Percentiles rank a stretch among this genome's conserved stretches.
Evolutionary conservation across 1,140 invertebrate genomes (phyloP).

Genomic region (Sipha flava): DNA sequence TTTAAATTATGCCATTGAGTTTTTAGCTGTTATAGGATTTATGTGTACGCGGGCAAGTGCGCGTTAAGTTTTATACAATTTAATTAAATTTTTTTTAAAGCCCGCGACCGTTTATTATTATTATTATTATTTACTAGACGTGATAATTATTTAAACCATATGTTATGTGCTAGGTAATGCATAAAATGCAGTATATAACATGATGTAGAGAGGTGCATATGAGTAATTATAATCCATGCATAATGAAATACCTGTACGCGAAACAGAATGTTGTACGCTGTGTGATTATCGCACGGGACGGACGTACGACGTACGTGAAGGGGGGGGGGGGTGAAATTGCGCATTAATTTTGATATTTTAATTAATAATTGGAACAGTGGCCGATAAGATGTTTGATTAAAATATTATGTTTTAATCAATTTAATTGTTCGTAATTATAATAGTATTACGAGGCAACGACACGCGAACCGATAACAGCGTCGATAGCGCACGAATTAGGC

Average conservation of each 20-base stretch:
- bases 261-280: neutral
- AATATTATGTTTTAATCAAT: constrained; percentile 33
- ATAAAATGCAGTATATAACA: too few species aligned
- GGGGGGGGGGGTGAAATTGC: neutral
- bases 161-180: too few species aligned
- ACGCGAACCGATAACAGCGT: constrained; percentile 24
- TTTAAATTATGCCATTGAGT: too few species aligned
- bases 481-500: constrained; percentile 25
- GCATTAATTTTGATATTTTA: constrained; percentile 25
- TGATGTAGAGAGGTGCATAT: too few species aligned
- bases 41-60: too few species aligned
- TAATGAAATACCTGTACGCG: neutral
- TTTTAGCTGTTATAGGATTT: too few species aligned
- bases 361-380: constrained; percentile 26
- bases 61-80: too few species aligned
- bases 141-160: too few species aligned
- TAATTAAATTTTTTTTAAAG: too few species aligned
- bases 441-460: constrained; percentile 14
- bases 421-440: constrained; percentile 28
- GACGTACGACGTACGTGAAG: neutral
- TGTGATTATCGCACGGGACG: neutral
- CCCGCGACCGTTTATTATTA: too few species aligned
- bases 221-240: too few species aligned
- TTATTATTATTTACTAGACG: too few species aligned
- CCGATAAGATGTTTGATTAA: constrained; percentile 19